Evolutionary conservation across 2,113 vertebrate genomes (phyloP), one percentile per base, ranked within the genome.

Genomic region (Dicaeum eximium): DNA sequence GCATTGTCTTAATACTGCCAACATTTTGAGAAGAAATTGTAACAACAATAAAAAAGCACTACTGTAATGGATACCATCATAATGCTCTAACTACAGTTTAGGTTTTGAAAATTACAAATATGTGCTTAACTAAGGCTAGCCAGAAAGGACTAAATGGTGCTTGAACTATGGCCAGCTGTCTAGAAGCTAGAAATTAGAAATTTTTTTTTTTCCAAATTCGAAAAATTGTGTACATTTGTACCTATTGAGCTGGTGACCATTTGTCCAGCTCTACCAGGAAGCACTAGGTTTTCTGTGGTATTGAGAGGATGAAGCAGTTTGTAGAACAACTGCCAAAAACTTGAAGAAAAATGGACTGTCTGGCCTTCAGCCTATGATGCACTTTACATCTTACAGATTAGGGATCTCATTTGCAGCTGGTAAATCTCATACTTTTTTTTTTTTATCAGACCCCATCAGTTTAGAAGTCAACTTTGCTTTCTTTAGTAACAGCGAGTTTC

Each of bases 21-120:
- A 30, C 53, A 5, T 85, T 38, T 69, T 14, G 23, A 69, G 73
- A 42, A 79, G 47, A 90, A 88, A 69, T 23, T 80, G 82, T 73
- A 91, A 88, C 48, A 86, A 88, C 1, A 38, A 92, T 70, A 90
- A 92, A 93, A 97, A 87, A 69, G 19, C 21, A 77, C 42, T 23
- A 67, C 33, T 80, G 95, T 81, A 84, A 67, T 88, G 58, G 91
- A 96, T 96, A 95, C 93, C 54, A 91, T 94, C 78, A 13, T 88
- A 81, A 92, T 80, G 92, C 82, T 1, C 13, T 78, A 96, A 92
- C 84, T 92, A 20, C 75, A 47, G 45, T 61, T 95, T 86, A 71
- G 91, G 92, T 81, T 97, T 96, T 69, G 70, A 79, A 94, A 90
- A 92, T 60, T 87, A 72, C 35, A 70, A 82, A 85, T 91, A 67